Base-by-base conservation (phyloP, 2,797 vertebrate genomes). In the Rallus crepitans region DNA sequence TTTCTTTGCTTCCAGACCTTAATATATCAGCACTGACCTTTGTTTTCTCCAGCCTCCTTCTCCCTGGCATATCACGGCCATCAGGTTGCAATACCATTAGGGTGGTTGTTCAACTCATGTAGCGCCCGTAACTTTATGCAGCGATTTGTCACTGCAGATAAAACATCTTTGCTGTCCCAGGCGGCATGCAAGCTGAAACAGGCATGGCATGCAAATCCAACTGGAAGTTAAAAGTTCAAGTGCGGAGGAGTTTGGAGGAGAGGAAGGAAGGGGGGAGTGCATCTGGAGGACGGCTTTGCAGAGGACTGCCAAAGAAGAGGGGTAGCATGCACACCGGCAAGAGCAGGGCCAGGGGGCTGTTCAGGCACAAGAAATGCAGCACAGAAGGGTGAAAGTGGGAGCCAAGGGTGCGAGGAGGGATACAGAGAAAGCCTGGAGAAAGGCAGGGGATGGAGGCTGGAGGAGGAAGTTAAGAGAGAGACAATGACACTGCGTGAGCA, bases 61-160 rank as follows among this genome's bases (percentile, higher is more conserved):
- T 91, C 64, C 42, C 37, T 21, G 25, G 45, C 53, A 4, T 6
- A 30, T 68, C 12, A 15, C 1, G 1, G 71, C 40, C 52, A 42
- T 78, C 75, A 59, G 60, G 17, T 7, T 84, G 77, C 83, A 64
- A 21, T 12, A 12, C 47, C 4, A 1, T 63, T 37, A 33, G 52
- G 28, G 64, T 64, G 60, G 53, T 27, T 84, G 60, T 35, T 93
- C 83, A 65, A 87, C 73, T 60, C 81, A 6, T 77, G 56, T 57
- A 73, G 60, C 20, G 2, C 56, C 42, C 27, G 64, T 55, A 93
- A 68, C 37, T 60, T 79, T 21, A 80, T 2, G 0, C 70, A 87
- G 78, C 75, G 82, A 94, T 95, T 93, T 90, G 83, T 89, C 91
- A 93, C 65, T 57, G 9, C 7, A 91, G 90, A 90, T 94, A 93